These are phyloP conservation scores for Cistogaster globosa DNA, from an alignment of 2,888 invertebrate species.

Conservation along the genomic window DNA sequence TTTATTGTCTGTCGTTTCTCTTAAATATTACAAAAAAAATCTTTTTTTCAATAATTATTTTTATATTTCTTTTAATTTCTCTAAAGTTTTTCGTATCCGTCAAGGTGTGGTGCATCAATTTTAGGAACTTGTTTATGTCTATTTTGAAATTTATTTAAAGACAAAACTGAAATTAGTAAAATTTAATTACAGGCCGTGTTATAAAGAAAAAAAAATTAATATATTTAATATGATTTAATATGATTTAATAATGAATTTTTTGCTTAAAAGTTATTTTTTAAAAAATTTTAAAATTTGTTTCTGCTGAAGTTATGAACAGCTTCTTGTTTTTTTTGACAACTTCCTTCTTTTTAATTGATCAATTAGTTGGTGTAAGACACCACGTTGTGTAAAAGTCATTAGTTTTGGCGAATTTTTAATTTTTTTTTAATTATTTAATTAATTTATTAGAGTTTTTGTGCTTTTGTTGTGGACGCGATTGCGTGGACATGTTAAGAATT, in stretches of 20 bases:
- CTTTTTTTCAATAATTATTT: slow-evolving; percentile 36
- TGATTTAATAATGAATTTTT: neutral
- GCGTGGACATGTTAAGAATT: no score
- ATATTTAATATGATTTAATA: slow-evolving; percentile 30
- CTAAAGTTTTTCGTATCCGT: slow-evolving; percentile 33
- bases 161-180: slow-evolving; percentile 27
- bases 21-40: neutral
- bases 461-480: no score
- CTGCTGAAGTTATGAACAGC: slow-evolving; percentile 13
- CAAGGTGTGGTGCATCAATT: slow-evolving; percentile 60
- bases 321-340: slow-evolving; percentile 28
- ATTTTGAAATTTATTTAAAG: slow-evolving; percentile 23
- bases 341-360: slow-evolving; percentile 14
- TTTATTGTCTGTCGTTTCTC: slow-evolving; percentile 4
- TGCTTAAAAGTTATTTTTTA: neutral
- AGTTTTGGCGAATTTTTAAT: neutral
- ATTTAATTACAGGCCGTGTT: slow-evolving; percentile 43
- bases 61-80: slow-evolving; percentile 12
- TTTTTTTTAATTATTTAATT: no score
- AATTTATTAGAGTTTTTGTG: no score
- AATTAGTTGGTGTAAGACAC: slow-evolving; percentile 4
- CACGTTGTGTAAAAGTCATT: neutral
- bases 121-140: slow-evolving; percentile 2
- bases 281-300: neutral
- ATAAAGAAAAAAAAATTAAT: neutral